These are phyloP conservation scores for Petrocephalus microphthalmus DNA, from an alignment of 2,113 vertebrate genomes.

Conservation along the genomic window DNA sequence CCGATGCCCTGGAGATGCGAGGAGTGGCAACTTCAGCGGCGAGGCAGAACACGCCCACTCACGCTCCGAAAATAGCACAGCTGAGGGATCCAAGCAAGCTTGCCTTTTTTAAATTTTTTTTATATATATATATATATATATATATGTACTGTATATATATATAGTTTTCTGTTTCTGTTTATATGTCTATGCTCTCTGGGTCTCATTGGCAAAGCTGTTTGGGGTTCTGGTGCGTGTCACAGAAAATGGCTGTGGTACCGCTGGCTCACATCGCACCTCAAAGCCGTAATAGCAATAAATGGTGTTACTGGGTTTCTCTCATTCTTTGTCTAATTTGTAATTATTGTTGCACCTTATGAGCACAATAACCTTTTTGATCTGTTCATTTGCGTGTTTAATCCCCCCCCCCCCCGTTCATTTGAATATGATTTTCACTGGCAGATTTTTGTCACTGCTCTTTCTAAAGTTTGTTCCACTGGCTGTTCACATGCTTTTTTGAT, in stretches of 20 bases:
- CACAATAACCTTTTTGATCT: not conserved
- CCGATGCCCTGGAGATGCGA: not conserved
- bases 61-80: slow-evolving; percentile 11
- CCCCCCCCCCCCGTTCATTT: not conserved
- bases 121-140: not conserved
- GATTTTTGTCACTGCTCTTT: slow-evolving; percentile 33
- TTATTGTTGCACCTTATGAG: not conserved
- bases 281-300: not conserved
- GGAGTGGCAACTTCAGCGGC: not conserved
- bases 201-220: not conserved
- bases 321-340: not conserved
- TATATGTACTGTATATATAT: not conserved
- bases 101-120: not conserved
- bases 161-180: not conserved
- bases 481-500: slow-evolving; percentile 36
- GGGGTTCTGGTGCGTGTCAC: not conserved
- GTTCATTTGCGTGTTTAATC: not conserved
- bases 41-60: slow-evolving; percentile 3
- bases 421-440: slow-evolving; percentile 17
- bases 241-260: too few relatives aligned
- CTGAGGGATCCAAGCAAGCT: not conserved
- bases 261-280: not conserved
- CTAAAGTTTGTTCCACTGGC: slow-evolving; percentile 40
- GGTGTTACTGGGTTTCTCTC: not conserved
- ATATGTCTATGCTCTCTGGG: not conserved